Evolutionary conservation across 2,888 invertebrate genomes (phyloP).

Genomic region (Phasia obesa): DNA sequence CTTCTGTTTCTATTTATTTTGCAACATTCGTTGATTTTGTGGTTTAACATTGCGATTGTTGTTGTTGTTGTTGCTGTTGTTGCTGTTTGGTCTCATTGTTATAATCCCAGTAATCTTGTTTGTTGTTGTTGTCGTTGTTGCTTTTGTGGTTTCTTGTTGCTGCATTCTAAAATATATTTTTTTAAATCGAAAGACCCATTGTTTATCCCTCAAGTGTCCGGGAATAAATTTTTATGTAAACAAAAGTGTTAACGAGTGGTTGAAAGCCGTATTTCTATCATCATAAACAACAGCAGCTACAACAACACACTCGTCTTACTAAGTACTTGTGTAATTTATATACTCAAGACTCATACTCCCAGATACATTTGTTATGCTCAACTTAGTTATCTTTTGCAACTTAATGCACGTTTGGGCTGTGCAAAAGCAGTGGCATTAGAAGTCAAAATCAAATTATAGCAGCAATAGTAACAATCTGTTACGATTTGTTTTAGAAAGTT

Average conservation of each 20-base stretch:
- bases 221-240: slow-evolving; percentile 67
- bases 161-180: slow-evolving; percentile 21
- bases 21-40: slow-evolving; percentile 58
- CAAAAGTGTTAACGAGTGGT: slow-evolving; percentile 78
- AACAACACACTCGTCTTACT: neutral
- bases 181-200: slow-evolving; percentile 37
- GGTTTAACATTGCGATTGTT: slow-evolving; percentile 39
- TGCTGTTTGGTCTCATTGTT: slow-evolving; percentile 50
- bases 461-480: slow-evolving; percentile 49
- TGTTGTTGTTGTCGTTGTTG: slow-evolving; percentile 12
- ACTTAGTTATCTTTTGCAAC: slow-evolving; percentile 17
- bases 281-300: neutral
- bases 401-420: slow-evolving; percentile 16
- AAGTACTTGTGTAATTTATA: slow-evolving; percentile 16
- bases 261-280: slow-evolving; percentile 72
- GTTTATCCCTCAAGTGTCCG: slow-evolving; percentile 65
- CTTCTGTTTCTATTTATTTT: slow-evolving; percentile 55
- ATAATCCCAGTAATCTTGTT: slow-evolving; percentile 63
- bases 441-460: slow-evolving; percentile 16
- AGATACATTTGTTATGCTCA: slow-evolving; percentile 4
- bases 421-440: slow-evolving; percentile 9
- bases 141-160: slow-evolving; percentile 22
- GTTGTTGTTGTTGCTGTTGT: slow-evolving; percentile 26
- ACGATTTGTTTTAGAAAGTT: slow-evolving; percentile 48
- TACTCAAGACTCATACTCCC: neutral